Percentiles rank a stretch among this genome's conserved stretches.
These are phyloP conservation scores for Oryzias melastigma DNA, from an alignment of 2,113 vertebrate species.

Conservation along the genomic window DNA sequence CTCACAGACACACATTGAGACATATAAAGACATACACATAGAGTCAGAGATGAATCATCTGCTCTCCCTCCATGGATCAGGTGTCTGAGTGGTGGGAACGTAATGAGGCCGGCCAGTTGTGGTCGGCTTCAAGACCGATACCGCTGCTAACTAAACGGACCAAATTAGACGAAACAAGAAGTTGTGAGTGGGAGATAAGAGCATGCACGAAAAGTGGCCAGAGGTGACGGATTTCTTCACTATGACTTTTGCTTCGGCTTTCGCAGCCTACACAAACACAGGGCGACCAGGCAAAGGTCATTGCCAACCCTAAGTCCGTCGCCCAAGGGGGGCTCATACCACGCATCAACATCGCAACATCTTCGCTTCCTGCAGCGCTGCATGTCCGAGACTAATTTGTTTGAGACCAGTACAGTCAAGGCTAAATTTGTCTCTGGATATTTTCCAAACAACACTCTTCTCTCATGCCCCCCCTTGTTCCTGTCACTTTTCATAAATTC, in stretches of 20 bases:
- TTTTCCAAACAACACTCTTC: slow-evolving; percentile 14
- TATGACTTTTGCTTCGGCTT: slow-evolving; percentile 6
- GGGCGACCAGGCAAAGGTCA: slow-evolving; percentile 46
- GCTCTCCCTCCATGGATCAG: slow-evolving; percentile 35
- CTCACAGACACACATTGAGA: slow-evolving; percentile 14
- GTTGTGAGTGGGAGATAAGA: slow-evolving; percentile 19
- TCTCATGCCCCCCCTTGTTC: background rate
- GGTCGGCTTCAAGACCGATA: slow-evolving; percentile 15
- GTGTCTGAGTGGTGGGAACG: slow-evolving; percentile 43
- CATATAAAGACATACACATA: slow-evolving; percentile 18
- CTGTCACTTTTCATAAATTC: slow-evolving; percentile 8
- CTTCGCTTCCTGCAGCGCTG: slow-evolving; percentile 43
- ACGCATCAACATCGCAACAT: slow-evolving; percentile 48
- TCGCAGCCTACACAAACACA: slow-evolving; percentile 14
- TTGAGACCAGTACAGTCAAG: slow-evolving; percentile 32
- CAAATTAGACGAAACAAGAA: slow-evolving; percentile 10
- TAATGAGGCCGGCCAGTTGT: slow-evolving; percentile 40
- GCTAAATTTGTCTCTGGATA: slow-evolving; percentile 51
- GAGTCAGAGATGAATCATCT: slow-evolving; percentile 30
- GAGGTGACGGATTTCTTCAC: slow-evolving; percentile 10
- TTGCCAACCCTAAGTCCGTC: slow-evolving; percentile 27
- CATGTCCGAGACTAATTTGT: slow-evolving; percentile 37
- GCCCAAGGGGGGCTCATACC: slow-evolving; percentile 25
- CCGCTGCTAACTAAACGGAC: slow-evolving; percentile 17
- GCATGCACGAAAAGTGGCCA: slow-evolving; percentile 1